Percentiles rank a stretch among this genome's conserved stretches.
phyloP scores from a whole-genome alignment of 2,113 vertebrate genomes.

The Strix uralensis region DNA sequence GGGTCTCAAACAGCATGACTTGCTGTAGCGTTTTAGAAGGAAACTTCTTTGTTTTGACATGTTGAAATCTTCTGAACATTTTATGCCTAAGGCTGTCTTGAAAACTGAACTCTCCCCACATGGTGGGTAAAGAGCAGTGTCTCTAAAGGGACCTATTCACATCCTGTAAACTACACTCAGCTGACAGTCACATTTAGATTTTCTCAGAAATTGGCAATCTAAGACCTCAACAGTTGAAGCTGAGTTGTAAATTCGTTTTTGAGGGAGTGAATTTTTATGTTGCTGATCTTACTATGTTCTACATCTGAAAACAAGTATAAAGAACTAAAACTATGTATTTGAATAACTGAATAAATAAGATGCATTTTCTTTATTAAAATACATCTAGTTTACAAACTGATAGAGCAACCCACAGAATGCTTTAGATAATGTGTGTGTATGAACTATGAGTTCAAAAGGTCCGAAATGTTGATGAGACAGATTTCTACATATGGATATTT shows the following conservation, averaged over 20 bases:
- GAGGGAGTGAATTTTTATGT: background rate
- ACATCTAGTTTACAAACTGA: background rate
- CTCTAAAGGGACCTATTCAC: slow-evolving; percentile 31
- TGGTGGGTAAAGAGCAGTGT: background rate
- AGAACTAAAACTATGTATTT: background rate
- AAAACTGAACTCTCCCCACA: background rate
- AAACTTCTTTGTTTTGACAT: slow-evolving; percentile 39
- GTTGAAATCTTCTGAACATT: slow-evolving; percentile 41
- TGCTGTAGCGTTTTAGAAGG: background rate
- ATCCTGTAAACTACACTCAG: slow-evolving; percentile 8
- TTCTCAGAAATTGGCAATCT: slow-evolving; percentile 12
- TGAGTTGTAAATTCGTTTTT: background rate
- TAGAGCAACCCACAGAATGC: background rate
- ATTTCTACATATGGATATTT: background rate
- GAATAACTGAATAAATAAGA: background rate
- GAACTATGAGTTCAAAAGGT: background rate
- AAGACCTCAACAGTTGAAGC: background rate
- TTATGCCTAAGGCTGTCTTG: slow-evolving; percentile 31
- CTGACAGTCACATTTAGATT: slow-evolving; percentile 23
- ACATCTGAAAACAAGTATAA: background rate
- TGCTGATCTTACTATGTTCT: background rate
- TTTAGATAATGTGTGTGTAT: background rate
- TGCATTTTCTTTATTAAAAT: background rate
- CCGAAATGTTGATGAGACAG: background rate
- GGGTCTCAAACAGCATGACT: background rate